phyloP scores from a whole-genome alignment of 2,797 vertebrate species.

The Eulemur rubriventer region DNA sequence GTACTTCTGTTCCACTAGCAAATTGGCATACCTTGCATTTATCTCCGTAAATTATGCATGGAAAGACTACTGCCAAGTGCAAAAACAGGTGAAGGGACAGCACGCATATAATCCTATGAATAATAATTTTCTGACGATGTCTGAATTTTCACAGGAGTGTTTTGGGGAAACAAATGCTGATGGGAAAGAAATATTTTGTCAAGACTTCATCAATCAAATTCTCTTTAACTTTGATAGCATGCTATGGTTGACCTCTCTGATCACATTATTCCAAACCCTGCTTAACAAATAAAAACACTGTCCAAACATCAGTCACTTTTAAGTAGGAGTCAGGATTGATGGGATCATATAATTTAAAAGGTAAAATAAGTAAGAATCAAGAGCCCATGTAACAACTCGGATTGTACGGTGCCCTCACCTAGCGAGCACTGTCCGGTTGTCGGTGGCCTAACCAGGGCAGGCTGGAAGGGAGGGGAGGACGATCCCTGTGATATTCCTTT shows the following conservation, averaged over 20 bases:
- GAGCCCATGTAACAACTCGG: not conserved
- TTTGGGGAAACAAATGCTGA: not conserved
- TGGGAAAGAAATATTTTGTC: not conserved
- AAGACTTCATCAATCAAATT: not conserved
- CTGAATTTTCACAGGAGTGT: not conserved
- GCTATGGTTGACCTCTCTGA: rapidly evolving
- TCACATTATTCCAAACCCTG: rapidly evolving
- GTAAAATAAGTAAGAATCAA: not conserved
- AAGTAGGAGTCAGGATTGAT: not conserved
- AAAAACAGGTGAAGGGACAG: not conserved
- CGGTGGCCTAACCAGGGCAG: not conserved
- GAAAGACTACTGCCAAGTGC: not conserved
- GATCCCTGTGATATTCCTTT: not conserved
- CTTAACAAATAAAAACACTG: not conserved
- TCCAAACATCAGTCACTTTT: not conserved
- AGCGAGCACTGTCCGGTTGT: rapidly evolving
- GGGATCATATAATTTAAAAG: not conserved
- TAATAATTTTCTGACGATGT: not conserved
- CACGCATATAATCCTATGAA: rapidly evolving
- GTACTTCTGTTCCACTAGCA: not conserved
- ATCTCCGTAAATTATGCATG: not conserved
- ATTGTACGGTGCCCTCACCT: rapidly evolving
- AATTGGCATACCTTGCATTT: no score
- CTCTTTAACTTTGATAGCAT: rapidly evolving
- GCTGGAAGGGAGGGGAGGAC: no score